phyloP scores from a whole-genome alignment of 2,113 vertebrate species.

The Mesembrinibis cayennensis region DNA sequence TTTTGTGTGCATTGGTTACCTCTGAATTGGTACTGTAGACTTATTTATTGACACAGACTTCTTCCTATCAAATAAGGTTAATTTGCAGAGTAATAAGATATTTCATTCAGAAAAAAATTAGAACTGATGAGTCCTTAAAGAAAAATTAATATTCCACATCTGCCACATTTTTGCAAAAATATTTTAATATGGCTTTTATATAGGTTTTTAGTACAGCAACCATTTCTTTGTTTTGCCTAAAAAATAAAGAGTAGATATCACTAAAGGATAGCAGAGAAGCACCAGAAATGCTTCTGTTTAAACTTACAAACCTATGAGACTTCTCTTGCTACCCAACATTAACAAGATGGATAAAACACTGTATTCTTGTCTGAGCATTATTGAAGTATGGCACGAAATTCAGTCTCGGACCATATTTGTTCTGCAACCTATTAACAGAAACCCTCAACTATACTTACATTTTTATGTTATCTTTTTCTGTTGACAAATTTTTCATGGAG shows the following conservation, averaged over 20 bases:
- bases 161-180: background rate
- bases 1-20: background rate
- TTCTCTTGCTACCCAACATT: background rate
- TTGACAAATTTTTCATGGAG: slow-evolving; percentile 71
- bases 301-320: background rate
- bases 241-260: background rate
- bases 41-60: background rate
- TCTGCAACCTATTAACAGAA: background rate
- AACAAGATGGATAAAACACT: background rate
- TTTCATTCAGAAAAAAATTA: background rate
- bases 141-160: background rate
- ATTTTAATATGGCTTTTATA: background rate
- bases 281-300: background rate
- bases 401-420: background rate
- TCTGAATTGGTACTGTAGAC: background rate
- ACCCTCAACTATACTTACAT: slow-evolving; percentile 77
- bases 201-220: background rate
- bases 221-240: background rate
- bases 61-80: background rate
- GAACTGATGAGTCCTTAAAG: background rate
- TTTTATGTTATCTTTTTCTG: slow-evolving; percentile 79
- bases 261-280: background rate
- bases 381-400: background rate
- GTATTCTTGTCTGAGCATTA: background rate
- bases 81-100: background rate